Conservation (phyloP, 1,140 invertebrate genomes). For the Meloidogyne chitwoodi region DNA sequence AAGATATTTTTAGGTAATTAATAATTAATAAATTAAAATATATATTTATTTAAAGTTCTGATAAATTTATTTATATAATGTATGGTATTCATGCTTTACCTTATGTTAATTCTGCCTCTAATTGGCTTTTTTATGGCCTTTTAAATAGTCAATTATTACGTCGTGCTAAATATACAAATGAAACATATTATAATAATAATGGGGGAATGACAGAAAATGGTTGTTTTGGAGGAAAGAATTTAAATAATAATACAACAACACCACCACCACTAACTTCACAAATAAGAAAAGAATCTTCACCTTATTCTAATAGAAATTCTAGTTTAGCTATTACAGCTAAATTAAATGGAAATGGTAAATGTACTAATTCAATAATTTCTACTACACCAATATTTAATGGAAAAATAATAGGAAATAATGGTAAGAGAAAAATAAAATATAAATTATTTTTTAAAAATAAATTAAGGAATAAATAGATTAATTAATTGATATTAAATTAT, state of each 20-base stretch:
- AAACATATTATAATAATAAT: constrained; percentile 5
- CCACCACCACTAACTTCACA: background rate
- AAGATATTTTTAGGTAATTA: constrained; percentile 12
- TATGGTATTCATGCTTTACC: constrained; percentile 58
- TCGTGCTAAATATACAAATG: constrained; percentile 24
- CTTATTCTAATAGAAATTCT: background rate
- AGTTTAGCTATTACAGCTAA: background rate
- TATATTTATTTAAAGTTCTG: constrained; percentile 15
- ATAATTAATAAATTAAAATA: background rate
- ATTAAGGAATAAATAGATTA: too few relatives aligned
- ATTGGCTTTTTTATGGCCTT: constrained; percentile 56
- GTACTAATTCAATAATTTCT: constrained; percentile 3
- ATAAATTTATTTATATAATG: constrained; percentile 41
- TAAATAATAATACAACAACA: background rate
- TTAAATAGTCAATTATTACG: constrained; percentile 42
- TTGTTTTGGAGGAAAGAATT: background rate
- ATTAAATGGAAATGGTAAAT: constrained; percentile 1
- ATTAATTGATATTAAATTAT: too few relatives aligned
- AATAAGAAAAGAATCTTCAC: background rate
- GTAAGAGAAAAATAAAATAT: background rate
- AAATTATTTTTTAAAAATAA: too few relatives aligned
- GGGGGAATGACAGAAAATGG: background rate
- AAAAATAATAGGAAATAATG: background rate
- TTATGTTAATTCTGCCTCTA: constrained; percentile 55
- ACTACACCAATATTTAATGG: too few relatives aligned